Base-by-base conservation (phyloP, 2,888 invertebrate genomes). In the Cantharis rustica region DNA sequence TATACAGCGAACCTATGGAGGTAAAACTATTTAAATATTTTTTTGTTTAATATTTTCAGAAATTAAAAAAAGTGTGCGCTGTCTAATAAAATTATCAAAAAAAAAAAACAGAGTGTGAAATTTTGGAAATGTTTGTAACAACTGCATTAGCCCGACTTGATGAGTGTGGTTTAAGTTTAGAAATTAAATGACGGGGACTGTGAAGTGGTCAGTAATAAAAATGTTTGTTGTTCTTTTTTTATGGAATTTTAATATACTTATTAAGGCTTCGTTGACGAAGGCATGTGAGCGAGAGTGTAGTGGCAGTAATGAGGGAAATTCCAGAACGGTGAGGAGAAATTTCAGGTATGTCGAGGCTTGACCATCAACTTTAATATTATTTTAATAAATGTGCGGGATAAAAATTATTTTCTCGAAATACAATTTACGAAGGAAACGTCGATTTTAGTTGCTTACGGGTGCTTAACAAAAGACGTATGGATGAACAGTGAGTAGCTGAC, bases 401-500 rank as follows among this genome's bases (percentile, higher is more conserved):
- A 47, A 47, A 47, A 47, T 47, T 47, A 47, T 47, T 47, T 47
- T n/a, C 47, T 47, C 5, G 47, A 47, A 47, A 47, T 47, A 47
- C n/a, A 47, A 47, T 47, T 47, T 47, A 47, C 47, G n/a, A 47
- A 47, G 13, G 47, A 66, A 66, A 66, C 64, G 3, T 66, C 64
- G 20, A 20, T 66, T 47, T 47, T 47, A 20, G 20, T 66, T 66
- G 64, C 64, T 69, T 23, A 69, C 68, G 68, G 72, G 13, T 68
- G 68, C 66, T 62, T 73, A 71, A 75, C 77, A 75, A 77, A 77
- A 77, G 77, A 78, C 68, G 61, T 73, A 78, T 75, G 79, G 75
- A 74, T 68, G 77, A 72, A 75, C 73, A 75, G 72, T 69, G 75
- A 74, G 64, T 69, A 73, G 74, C 76, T 78, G 79, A 79, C 80